A percentile compares a stretch with the other conserved stretches of the same genome.
Evolutionary conservation across 2,113 vertebrate genomes (phyloP).

Genomic region (Rhegmatorhina hoffmannsi): DNA sequence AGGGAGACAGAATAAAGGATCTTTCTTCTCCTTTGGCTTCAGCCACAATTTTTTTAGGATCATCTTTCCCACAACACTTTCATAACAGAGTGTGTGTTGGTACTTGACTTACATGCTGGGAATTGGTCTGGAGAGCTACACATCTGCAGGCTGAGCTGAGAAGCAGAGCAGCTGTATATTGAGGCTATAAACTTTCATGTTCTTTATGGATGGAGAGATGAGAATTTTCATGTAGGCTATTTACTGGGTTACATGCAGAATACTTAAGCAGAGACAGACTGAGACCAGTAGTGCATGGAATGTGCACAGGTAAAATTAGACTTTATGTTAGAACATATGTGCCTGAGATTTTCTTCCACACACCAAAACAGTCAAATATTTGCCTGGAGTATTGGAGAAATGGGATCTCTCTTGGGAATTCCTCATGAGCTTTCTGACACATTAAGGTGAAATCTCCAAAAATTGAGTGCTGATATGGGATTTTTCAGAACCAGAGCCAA

Average conservation of each 20-base stretch:
- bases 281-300: not conserved
- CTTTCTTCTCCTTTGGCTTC: not conserved
- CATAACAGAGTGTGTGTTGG: not conserved
- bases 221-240: not conserved
- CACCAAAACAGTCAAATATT: rapidly evolving
- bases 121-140: not conserved
- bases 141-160: not conserved
- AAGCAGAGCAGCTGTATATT: not conserved
- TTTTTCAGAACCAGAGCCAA: not conserved
- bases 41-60: not conserved
- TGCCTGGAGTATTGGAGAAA: not conserved
- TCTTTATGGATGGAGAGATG: not conserved
- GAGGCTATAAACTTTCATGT: not conserved
- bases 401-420: not conserved
- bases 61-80: not conserved
- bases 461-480: not conserved
- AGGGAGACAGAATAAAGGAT: not conserved
- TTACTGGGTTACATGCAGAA: not conserved
- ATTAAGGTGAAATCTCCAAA: not conserved
- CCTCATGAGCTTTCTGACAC: not conserved
- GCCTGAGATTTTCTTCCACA: not conserved
- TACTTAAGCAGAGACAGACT: not conserved
- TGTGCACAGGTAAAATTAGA: not conserved
- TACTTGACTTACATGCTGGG: not conserved
- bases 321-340: not conserved